Conservation (phyloP, 1,140 invertebrate genomes). For the Platorchestia sp. region DNA sequence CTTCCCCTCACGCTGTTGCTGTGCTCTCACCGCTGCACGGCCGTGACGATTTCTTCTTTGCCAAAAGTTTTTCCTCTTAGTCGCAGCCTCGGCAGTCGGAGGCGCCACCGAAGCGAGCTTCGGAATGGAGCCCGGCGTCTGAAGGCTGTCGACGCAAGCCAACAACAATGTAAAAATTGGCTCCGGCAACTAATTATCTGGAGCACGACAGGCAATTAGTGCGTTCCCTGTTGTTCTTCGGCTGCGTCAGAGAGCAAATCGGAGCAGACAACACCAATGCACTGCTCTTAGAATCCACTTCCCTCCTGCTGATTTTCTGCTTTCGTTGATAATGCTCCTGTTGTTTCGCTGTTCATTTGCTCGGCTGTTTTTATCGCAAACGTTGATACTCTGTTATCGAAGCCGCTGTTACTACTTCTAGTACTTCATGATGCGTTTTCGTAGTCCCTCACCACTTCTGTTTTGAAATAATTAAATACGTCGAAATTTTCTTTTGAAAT, state of each 20-base stretch:
- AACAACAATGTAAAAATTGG: slow-evolving; percentile 21
- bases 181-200: slow-evolving; percentile 43
- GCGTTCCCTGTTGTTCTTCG: slow-evolving; percentile 1
- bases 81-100: background rate
- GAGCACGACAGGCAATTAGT: slow-evolving; percentile 48
- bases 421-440: too few species aligned
- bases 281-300: background rate
- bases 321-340: background rate
- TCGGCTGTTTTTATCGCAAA: background rate
- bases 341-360: background rate
- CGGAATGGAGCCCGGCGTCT: background rate
- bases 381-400: background rate
- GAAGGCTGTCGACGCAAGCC: background rate
- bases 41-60: background rate
- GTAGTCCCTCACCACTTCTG: too few species aligned
- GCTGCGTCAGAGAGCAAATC: background rate
- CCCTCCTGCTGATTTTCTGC: background rate
- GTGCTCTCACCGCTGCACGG: background rate
- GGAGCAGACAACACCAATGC: background rate
- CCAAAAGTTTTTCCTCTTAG: background rate
- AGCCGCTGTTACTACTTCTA: too few species aligned
- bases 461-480: too few species aligned
- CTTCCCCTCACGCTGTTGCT: background rate
- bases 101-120: background rate
- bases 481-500: too few species aligned